phyloP scores from a whole-genome alignment of 2,888 invertebrate species.

The Plemyria rubiginata region DNA sequence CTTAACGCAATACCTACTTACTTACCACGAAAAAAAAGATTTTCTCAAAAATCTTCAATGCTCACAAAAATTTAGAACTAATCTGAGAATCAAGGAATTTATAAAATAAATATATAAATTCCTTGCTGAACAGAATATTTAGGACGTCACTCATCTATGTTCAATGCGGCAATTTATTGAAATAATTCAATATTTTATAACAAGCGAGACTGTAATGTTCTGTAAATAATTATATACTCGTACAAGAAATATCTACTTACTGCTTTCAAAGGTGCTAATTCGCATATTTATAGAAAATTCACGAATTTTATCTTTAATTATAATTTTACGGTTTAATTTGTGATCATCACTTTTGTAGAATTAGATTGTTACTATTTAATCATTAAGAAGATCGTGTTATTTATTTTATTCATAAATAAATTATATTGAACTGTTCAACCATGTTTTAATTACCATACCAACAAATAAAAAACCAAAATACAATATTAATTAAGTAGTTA shows the following conservation, averaged over 20 bases:
- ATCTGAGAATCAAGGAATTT: too few relatives aligned
- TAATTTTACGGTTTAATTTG: background rate
- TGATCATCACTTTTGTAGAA: slow-evolving; percentile 5
- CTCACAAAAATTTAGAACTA: too few relatives aligned
- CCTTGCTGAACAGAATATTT: too few relatives aligned
- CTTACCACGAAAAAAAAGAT: too few relatives aligned
- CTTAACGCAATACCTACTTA: too few relatives aligned
- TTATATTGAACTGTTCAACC: slow-evolving; percentile 45
- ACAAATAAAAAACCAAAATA: too few relatives aligned
- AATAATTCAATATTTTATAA: too few relatives aligned
- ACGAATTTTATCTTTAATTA: background rate
- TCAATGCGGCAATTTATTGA: too few relatives aligned
- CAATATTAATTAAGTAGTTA: too few relatives aligned
- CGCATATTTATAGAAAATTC: background rate
- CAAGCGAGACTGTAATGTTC: background rate
- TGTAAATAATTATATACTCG: background rate
- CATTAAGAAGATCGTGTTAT: slow-evolving; percentile 36
- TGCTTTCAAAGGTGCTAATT: slow-evolving; percentile 24
- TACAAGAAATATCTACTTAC: background rate
- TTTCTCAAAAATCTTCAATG: too few relatives aligned
- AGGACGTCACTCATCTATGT: too few relatives aligned
- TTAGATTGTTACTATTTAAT: slow-evolving; percentile 21
- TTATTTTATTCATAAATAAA: slow-evolving; percentile 36
- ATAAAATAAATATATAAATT: too few relatives aligned
- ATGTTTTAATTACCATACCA: slow-evolving; percentile 19